Percentiles rank a stretch among this genome's conserved stretches.
phyloP scores from a whole-genome alignment of 2,113 vertebrate species.

The Gopherus evgoodei region DNA sequence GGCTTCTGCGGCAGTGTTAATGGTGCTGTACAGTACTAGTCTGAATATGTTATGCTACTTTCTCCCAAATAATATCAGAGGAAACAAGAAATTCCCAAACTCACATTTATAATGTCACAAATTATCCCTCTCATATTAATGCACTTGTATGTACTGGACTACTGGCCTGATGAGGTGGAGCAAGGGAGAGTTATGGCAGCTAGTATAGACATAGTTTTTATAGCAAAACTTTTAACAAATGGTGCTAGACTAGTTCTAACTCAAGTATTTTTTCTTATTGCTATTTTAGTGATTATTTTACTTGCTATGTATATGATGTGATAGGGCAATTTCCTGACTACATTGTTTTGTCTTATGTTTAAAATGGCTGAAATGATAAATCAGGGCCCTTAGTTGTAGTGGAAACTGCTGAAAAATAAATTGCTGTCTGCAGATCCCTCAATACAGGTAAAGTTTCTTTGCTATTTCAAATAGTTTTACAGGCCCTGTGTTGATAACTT shows the following conservation, averaged over 20 bases:
- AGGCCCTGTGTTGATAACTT: fast-evolving
- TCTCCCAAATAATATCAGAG: not conserved
- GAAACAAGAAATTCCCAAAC: not conserved
- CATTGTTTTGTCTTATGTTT: not conserved
- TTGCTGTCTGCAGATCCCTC: not conserved
- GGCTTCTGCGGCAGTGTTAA: not conserved
- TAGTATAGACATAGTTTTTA: not conserved
- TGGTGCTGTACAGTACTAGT: not conserved
- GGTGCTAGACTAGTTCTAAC: not conserved
- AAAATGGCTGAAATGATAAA: not conserved
- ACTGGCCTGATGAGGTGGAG: not conserved
- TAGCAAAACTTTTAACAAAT: not conserved
- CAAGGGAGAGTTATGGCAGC: not conserved
- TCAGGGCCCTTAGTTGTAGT: not conserved
- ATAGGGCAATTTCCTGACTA: not conserved
- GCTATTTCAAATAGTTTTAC: fast-evolving
- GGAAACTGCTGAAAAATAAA: not conserved
- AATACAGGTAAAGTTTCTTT: fast-evolving
- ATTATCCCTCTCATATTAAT: too few relatives aligned
- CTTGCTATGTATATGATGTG: not conserved
- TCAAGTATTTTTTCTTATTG: not conserved
- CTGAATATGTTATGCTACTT: not conserved
- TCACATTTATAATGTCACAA: too few relatives aligned
- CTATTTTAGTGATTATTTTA: not conserved
- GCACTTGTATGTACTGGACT: not conserved